Evolutionary conservation across 2,113 vertebrate species (phyloP).

Genomic region (Ctenodactylus gundi): DNA sequence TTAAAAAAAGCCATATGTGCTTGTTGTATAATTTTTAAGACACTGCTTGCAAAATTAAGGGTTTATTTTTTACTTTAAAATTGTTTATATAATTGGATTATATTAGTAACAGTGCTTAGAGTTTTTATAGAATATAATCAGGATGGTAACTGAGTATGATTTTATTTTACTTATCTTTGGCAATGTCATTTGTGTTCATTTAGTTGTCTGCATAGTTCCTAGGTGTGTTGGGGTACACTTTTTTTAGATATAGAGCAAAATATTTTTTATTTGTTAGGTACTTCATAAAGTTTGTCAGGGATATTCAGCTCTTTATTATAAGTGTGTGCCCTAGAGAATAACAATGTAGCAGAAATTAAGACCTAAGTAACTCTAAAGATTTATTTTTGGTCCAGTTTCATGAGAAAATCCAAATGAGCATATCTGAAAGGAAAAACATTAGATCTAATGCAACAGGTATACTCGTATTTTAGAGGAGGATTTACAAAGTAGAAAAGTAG

Average conservation of each 20-base stretch:
- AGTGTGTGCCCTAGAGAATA: slow-evolving; percentile 7
- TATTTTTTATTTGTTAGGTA: neutral
- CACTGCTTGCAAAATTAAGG: slow-evolving; percentile 30
- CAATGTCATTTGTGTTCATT: neutral
- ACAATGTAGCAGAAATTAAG: neutral
- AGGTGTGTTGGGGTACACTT: neutral
- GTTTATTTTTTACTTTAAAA: slow-evolving; percentile 40
- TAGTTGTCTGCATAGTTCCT: neutral
- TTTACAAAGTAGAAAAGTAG: neutral
- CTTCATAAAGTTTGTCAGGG: neutral
- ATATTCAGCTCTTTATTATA: neutral
- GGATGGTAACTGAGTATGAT: neutral
- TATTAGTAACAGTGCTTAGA: neutral
- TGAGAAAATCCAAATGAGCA: neutral
- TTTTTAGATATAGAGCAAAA: neutral
- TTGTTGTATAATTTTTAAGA: slow-evolving; percentile 65
- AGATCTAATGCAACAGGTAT: neutral
- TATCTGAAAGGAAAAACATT: neutral
- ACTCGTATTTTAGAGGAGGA: neutral
- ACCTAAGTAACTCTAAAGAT: neutral
- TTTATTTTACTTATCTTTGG: neutral
- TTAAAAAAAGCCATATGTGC: slow-evolving; percentile 66
- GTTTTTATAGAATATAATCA: neutral
- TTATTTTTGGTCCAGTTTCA: neutral
- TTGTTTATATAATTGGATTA: slow-evolving; percentile 48